Percentiles rank a stretch among this genome's conserved stretches.
Conservation (phyloP, 2,113 vertebrate genomes). For the Dasyurus viverrinus region DNA sequence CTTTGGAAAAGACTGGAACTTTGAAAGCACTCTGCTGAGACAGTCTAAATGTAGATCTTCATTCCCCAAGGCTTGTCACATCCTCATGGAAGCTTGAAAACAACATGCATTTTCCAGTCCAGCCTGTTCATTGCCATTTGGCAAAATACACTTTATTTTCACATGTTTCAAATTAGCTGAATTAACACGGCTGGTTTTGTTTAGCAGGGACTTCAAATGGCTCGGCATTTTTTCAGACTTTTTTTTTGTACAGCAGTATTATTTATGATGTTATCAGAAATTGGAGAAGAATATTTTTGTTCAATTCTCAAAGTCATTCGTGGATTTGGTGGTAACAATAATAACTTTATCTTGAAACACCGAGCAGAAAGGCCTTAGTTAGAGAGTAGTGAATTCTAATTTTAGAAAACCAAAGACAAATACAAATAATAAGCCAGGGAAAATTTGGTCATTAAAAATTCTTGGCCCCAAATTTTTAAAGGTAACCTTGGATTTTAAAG, state of each 20-base stretch:
- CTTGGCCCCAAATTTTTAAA: neutral
- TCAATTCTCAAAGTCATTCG: conserved; percentile 29
- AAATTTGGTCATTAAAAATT: neutral
- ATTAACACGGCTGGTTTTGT: conserved; percentile 32
- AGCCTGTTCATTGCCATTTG: neutral
- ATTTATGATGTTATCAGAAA: conserved; percentile 40
- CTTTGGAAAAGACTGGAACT: conserved; percentile 20
- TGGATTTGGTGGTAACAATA: neutral
- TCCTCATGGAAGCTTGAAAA: conserved; percentile 11
- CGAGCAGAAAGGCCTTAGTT: neutral
- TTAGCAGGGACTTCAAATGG: conserved; percentile 53
- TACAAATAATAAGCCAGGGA: neutral
- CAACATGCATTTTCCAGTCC: neutral
- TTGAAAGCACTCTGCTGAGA: conserved; percentile 1
- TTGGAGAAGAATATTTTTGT: conserved; percentile 22
- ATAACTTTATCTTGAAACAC: neutral
- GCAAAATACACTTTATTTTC: neutral
- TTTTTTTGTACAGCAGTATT: conserved; percentile 32
- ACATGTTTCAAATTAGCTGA: conserved; percentile 53
- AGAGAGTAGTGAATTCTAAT: neutral
- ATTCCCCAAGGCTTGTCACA: conserved; percentile 19
- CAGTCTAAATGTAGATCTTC: conserved; percentile 31
- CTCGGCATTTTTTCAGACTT: conserved; percentile 15
- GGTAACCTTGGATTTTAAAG: neutral
- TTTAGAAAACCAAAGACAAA: neutral